phyloP scores from a whole-genome alignment of 1,140 invertebrate genomes.

The Leptopilina clavipes region DNA sequence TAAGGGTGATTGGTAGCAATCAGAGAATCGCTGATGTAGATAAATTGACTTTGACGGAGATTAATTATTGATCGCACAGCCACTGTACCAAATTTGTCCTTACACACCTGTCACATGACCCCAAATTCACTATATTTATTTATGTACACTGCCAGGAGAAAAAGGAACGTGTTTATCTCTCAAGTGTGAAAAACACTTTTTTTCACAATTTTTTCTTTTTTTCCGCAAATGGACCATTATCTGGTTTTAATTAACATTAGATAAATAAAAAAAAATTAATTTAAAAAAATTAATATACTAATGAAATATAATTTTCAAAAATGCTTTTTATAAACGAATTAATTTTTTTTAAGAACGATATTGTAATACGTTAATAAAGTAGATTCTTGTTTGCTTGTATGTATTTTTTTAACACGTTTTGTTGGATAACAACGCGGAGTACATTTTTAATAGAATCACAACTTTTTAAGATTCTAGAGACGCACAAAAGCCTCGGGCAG shows the following conservation, averaged over 20 bases:
- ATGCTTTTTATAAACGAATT: too few species aligned
- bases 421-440: neutral
- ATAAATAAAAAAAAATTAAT: too few species aligned
- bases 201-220: too few species aligned
- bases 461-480: neutral
- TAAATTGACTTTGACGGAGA: slow-evolving; percentile 36
- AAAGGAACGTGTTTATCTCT: neutral
- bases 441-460: neutral
- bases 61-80: slow-evolving; percentile 38
- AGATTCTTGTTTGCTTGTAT: too few species aligned
- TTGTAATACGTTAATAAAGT: too few species aligned
- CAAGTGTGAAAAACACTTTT: neutral
- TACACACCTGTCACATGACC: slow-evolving; percentile 21
- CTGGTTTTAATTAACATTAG: too few species aligned
- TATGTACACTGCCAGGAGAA: neutral
- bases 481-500: neutral
- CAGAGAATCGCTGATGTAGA: slow-evolving; percentile 33
- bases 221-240: too few species aligned
- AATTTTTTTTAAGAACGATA: too few species aligned
- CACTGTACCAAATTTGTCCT: neutral
- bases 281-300: too few species aligned
- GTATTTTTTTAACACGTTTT: neutral
- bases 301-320: too few species aligned
- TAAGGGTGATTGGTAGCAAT: neutral
- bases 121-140: slow-evolving; percentile 1